These are phyloP conservation scores for Thryonomys swinderianus DNA, from an alignment of 2,113 vertebrate species.

Conservation along the genomic window DNA sequence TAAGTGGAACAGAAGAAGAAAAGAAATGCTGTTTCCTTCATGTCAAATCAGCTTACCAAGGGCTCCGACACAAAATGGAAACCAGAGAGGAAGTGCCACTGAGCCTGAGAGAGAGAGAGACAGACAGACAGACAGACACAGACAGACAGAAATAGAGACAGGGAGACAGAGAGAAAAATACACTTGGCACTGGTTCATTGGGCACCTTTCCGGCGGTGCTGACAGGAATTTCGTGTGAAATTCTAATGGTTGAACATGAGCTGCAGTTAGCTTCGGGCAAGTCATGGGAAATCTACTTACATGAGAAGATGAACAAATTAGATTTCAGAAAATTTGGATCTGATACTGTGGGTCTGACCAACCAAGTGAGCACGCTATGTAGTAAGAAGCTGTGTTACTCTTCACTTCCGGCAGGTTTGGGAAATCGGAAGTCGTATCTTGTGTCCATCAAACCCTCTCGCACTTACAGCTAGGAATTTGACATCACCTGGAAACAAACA, in stretches of 20 bases:
- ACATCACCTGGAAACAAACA: neutral
- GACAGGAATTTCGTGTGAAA: constrained; percentile 48
- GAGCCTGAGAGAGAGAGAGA: too few relatives aligned
- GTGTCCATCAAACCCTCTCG: neutral
- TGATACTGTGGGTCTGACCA: neutral
- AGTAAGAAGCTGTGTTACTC: neutral
- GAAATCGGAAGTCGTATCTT: neutral
- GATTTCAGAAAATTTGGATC: neutral
- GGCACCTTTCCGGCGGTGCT: neutral
- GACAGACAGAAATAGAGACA: too few relatives aligned
- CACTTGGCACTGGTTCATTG: neutral
- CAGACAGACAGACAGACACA: too few relatives aligned
- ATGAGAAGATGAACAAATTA: neutral
- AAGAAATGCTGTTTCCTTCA: constrained; percentile 24
- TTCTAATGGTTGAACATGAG: neutral
- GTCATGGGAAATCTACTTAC: neutral
- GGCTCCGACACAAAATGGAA: constrained; percentile 64
- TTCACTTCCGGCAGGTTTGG: neutral
- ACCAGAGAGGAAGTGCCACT: neutral
- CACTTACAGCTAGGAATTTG: neutral
- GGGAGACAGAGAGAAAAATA: neutral
- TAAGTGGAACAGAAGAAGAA: constrained; percentile 71
- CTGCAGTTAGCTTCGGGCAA: neutral
- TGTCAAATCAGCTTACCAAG: constrained; percentile 47
- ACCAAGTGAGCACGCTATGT: neutral